phyloP scores from a whole-genome alignment of 2,113 vertebrate genomes.

The Notarius quadriscutis region DNA sequence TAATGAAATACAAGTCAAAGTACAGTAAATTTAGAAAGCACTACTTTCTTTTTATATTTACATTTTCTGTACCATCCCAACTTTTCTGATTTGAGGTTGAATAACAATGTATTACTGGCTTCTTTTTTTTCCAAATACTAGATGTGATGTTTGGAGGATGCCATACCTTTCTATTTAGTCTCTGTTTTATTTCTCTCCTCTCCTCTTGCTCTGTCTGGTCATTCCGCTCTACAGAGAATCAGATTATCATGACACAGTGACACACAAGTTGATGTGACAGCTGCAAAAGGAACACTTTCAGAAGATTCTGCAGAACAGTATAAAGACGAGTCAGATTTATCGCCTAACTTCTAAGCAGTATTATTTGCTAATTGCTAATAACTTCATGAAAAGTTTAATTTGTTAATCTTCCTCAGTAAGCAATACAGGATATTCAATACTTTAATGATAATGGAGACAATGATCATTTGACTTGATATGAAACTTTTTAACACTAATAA shows the following conservation, averaged over 20 bases:
- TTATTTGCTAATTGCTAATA: neutral
- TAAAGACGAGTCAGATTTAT: neutral
- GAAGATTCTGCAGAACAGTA: neutral
- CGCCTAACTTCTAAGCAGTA: neutral
- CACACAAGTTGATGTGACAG: slow-evolving; percentile 13
- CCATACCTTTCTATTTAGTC: slow-evolving; percentile 95
- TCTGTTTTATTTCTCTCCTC: slow-evolving; percentile 95
- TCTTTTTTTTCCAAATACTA: too few species aligned
- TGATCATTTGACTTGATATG: neutral
- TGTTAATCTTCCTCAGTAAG: neutral
- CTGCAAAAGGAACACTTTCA: neutral
- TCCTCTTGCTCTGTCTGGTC: slow-evolving; percentile 97
- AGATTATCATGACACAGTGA: slow-evolving; percentile 28
- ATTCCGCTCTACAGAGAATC: slow-evolving; percentile 84
- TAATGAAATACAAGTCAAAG: too few species aligned
- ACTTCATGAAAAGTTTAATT: neutral
- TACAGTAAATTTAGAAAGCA: too few species aligned
- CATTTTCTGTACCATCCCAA: too few species aligned
- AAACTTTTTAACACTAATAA: neutral
- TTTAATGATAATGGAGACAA: neutral
- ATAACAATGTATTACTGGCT: neutral
- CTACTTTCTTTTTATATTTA: too few species aligned
- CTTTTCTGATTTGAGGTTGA: too few species aligned
- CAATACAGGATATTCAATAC: neutral
- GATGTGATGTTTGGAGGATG: neutral